Evolutionary conservation across 2,113 vertebrate species (phyloP).

Genomic region (Tor tambroides): DNA sequence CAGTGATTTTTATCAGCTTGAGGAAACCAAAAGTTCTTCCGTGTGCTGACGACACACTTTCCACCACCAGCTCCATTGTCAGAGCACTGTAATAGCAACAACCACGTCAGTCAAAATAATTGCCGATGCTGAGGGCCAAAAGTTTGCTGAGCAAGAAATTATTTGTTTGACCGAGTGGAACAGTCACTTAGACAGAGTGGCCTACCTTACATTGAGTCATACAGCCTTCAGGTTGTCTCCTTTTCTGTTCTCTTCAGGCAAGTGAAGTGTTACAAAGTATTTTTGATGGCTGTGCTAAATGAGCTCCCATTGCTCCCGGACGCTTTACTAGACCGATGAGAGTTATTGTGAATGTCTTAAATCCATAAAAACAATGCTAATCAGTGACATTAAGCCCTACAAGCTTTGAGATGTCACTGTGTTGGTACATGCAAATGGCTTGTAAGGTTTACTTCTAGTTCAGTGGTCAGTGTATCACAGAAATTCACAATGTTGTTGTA

Average conservation of each 20-base stretch:
- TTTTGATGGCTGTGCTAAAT: not conserved
- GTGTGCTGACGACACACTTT: not conserved
- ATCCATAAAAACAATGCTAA: constrained; percentile 19
- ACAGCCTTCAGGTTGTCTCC: constrained; percentile 32
- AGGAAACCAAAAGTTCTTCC: not conserved
- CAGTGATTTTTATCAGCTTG: constrained; percentile 8
- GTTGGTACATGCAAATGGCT: not conserved
- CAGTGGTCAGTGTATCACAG: not conserved
- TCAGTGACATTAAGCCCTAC: not conserved
- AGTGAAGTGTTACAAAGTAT: constrained; percentile 21
- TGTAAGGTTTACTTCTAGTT: not conserved
- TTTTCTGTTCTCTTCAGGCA: constrained; percentile 33
- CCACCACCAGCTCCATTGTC: not conserved
- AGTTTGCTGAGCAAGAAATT: constrained; percentile 44
- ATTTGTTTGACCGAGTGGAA: constrained; percentile 52
- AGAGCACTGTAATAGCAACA: not conserved
- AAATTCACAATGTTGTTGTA: too few species aligned
- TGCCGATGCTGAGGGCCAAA: constrained; percentile 6
- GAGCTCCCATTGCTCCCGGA: constrained; percentile 2
- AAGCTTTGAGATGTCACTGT: not conserved
- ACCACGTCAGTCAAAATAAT: constrained; percentile 31
- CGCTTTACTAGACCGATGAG: not conserved
- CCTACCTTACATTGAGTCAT: constrained; percentile 45
- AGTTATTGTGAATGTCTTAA: not conserved
- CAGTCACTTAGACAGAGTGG: constrained; percentile 34